These are phyloP conservation scores for Chaenogobius annularis DNA, from an alignment of 2,113 vertebrate genomes.

Conservation along the genomic window DNA sequence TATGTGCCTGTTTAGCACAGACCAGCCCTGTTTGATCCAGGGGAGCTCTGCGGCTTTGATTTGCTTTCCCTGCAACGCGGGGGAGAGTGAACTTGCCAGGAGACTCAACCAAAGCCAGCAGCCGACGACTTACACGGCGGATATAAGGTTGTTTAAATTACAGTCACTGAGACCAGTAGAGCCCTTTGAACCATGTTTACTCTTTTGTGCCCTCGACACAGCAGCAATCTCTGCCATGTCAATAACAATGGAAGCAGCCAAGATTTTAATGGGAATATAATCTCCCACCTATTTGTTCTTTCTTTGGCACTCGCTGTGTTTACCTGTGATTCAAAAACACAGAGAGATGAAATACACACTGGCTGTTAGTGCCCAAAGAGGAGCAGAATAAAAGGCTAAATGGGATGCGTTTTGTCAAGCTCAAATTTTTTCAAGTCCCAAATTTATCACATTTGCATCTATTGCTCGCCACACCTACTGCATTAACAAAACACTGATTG, in stretches of 20 bases:
- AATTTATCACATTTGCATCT: neutral
- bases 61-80: conserved; percentile 33
- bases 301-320: conserved; percentile 42
- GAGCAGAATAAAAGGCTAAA: neutral
- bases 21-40: conserved; percentile 43
- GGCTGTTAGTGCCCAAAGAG: conserved; percentile 17
- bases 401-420: neutral
- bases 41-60: conserved; percentile 45
- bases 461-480: too few relatives aligned
- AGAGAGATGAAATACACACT: conserved; percentile 30
- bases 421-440: neutral
- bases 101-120: conserved; percentile 36
- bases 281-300: conserved; percentile 61
- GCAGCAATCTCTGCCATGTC: conserved; percentile 52
- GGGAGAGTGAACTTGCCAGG: conserved; percentile 30
- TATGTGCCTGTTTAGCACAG: conserved; percentile 48
- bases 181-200: neutral
- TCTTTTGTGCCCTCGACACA: conserved; percentile 46
- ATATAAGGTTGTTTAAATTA: conserved; percentile 31
- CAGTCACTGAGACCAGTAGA: conserved; percentile 22
- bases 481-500: too few relatives aligned
- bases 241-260: conserved; percentile 65
- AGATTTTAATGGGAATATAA: conserved; percentile 72
- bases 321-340: conserved; percentile 29
- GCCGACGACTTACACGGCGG: conserved; percentile 27